phyloP scores from a whole-genome alignment of 2,888 invertebrate species.

The Metellina segmentata region DNA sequence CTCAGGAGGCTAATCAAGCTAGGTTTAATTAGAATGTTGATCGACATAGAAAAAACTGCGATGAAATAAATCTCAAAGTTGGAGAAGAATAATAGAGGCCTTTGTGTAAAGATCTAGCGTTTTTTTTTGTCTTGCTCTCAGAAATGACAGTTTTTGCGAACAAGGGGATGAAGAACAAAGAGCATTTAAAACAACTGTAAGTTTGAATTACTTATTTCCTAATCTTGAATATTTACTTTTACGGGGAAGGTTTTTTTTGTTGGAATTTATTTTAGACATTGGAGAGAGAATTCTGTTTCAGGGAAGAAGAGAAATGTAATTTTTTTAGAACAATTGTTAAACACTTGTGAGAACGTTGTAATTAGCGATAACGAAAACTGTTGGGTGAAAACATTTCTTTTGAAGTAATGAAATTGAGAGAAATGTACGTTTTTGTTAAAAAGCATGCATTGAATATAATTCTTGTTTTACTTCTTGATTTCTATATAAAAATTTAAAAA shows the following conservation, averaged over 20 bases:
- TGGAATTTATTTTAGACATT: slow-evolving; percentile 18
- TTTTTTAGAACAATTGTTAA: slow-evolving; percentile 1
- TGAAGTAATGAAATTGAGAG: not conserved
- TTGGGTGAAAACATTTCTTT: not conserved
- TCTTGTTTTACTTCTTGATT: too few relatives aligned
- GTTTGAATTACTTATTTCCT: slow-evolving; percentile 47
- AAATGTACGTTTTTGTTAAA: not conserved
- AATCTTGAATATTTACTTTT: slow-evolving; percentile 35
- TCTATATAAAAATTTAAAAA: too few relatives aligned
- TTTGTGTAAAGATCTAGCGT: slow-evolving; percentile 14
- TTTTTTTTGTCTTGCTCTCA: slow-evolving; percentile 3
- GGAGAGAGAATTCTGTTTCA: not conserved
- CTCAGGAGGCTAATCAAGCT: slow-evolving; percentile 45
- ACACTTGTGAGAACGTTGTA: slow-evolving; percentile 9
- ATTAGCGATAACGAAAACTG: slow-evolving; percentile 8
- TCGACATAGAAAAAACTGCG: slow-evolving; percentile 29
- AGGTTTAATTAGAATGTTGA: slow-evolving; percentile 60
- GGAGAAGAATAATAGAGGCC: slow-evolving; percentile 10
- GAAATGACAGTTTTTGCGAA: slow-evolving; percentile 18
- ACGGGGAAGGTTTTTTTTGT: not conserved
- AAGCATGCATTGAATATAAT: too few relatives aligned
- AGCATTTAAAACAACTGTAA: slow-evolving; percentile 25
- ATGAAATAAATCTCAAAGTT: slow-evolving; percentile 39
- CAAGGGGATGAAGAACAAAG: slow-evolving; percentile 21
- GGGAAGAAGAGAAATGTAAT: not conserved